Evolutionary conservation across 2,888 invertebrate species (phyloP).

Genomic region (Trilocha varians): DNA sequence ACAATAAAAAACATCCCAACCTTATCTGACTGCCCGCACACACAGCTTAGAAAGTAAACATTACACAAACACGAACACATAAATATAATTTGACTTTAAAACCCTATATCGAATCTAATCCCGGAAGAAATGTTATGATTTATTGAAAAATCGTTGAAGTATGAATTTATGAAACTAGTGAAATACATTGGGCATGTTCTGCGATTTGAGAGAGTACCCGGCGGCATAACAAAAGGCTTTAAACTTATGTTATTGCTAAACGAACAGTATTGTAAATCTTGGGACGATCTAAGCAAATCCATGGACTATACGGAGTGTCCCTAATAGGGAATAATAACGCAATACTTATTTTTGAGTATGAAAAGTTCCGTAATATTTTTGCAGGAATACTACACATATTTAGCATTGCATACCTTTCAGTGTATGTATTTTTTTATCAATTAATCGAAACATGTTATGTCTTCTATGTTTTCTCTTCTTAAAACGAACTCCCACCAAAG

Average conservation of each 20-base stretch:
- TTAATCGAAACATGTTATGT: too few relatives aligned
- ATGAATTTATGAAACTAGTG: slow-evolving; percentile 1
- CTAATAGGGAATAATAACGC: too few relatives aligned
- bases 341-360: too few relatives aligned
- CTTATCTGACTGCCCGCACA: background rate
- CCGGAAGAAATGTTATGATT: background rate
- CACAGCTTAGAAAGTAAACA: background rate
- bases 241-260: slow-evolving; percentile 47
- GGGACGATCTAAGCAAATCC: too few relatives aligned
- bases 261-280: slow-evolving; percentile 44
- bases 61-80: too few relatives aligned
- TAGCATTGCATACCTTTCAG: too few relatives aligned
- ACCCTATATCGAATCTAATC: background rate
- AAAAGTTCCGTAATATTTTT: too few relatives aligned
- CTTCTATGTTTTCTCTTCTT: too few relatives aligned
- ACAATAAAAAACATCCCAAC: background rate
- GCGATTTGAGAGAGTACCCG: slow-evolving; percentile 17
- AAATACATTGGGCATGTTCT: slow-evolving; percentile 1
- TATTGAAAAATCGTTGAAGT: slow-evolving; percentile 3
- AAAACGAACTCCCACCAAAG: too few relatives aligned
- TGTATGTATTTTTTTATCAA: too few relatives aligned
- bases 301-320: too few relatives aligned
- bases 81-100: background rate
- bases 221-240: slow-evolving; percentile 31
- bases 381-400: too few relatives aligned